Percentiles rank a stretch among this genome's conserved stretches.
These are phyloP conservation scores for Euspilapteryx auroguttella DNA, from an alignment of 2,888 invertebrate species.

Conservation along the genomic window DNA sequence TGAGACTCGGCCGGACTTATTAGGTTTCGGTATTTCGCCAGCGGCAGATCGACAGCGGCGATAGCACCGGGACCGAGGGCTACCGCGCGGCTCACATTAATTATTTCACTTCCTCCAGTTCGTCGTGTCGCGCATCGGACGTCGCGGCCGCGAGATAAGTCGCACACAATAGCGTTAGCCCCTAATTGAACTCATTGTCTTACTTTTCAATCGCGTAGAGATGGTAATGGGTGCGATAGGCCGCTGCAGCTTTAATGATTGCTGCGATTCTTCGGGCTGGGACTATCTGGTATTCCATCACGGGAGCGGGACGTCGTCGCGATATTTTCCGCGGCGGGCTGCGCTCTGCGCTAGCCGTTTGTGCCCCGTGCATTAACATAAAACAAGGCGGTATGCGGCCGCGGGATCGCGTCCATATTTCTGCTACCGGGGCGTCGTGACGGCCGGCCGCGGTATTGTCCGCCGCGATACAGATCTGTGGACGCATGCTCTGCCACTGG, in stretches of 20 bases:
- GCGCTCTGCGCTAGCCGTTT: conserved; percentile 19
- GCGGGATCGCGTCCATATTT: conserved; percentile 48
- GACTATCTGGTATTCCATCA: conserved; percentile 42
- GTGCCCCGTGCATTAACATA: conserved; percentile 51
- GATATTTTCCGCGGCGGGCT: conserved; percentile 27
- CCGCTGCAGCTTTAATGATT: conserved; percentile 8
- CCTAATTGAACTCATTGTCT: conserved; percentile 15
- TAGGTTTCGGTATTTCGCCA: conserved; percentile 49
- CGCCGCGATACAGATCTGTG: conserved; percentile 50
- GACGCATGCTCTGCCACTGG: conserved; percentile 40
- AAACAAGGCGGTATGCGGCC: conserved; percentile 43
- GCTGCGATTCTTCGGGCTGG: conserved; percentile 9
- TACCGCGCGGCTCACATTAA: conserved; percentile 21
- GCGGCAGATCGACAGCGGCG: conserved; percentile 40
- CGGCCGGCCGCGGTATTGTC: conserved; percentile 47
- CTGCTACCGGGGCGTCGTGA: conserved; percentile 41
- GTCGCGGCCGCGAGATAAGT: conserved; percentile 5
- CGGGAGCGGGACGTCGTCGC: conserved; percentile 17
- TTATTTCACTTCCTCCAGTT: conserved; percentile 33
- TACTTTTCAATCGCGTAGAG: conserved; percentile 9
- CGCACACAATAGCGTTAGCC: conserved; percentile 27
- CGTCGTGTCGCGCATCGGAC: conserved; percentile 10
- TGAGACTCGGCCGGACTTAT: conserved; percentile 52
- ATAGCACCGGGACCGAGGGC: conserved; percentile 25
- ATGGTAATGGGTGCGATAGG: conserved; percentile 10